Evolutionary conservation across 2,888 invertebrate species (phyloP), one percentile per base, ranked within the genome.

Genomic region (Pristionchus fissidentatus): DNA sequence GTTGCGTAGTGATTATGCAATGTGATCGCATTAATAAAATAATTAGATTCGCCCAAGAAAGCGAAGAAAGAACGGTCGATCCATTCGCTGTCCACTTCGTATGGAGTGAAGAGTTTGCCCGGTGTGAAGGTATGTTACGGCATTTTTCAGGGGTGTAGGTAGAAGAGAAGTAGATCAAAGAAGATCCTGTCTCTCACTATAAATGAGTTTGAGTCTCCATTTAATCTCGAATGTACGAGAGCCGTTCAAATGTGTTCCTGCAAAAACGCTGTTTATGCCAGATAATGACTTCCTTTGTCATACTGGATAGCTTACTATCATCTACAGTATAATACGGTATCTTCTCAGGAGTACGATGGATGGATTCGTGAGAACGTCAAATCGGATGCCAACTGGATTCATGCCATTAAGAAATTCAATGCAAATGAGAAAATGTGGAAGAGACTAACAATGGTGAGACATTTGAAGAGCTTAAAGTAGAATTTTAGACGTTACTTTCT

Each of bases 61-160:
- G 70, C n/a, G 66, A 66, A 66, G 66, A 70, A 70, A 26, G 15
- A 10, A 7, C 70, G 41, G 7, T 70, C 70, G 41, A 43, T 41
- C 1, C 70, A 70, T 41, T 70, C 70, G 0, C 43, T 41, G n/a
- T 38, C 38, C 38, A 70, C 70, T 19, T 70, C 70, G 41, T 70
- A 70, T 26, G 41, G 41, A n/a, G 70, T 19, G 8, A 70, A 22
- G 38, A 70, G 70, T 70, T 41, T 70, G 70, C 70, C 70, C 43
- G 13, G 43, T 38, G 22, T 70, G n/a, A n/a, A 41, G 38, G 70
- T 70, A 43, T 41, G 2, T n/a, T 70, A 70, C 3, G n/a, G n/a
- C n/a, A n/a, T n/a, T n/a, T n/a, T n/a, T n/a, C n/a, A n/a, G n/a
- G n/a, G n/a, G n/a, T n/a, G n/a, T n/a, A n/a, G n/a, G n/a, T n/a